These are phyloP conservation scores for Gadopsis bispinosus DNA, from an alignment of 2,797 vertebrate genomes.

Conservation along the genomic window DNA sequence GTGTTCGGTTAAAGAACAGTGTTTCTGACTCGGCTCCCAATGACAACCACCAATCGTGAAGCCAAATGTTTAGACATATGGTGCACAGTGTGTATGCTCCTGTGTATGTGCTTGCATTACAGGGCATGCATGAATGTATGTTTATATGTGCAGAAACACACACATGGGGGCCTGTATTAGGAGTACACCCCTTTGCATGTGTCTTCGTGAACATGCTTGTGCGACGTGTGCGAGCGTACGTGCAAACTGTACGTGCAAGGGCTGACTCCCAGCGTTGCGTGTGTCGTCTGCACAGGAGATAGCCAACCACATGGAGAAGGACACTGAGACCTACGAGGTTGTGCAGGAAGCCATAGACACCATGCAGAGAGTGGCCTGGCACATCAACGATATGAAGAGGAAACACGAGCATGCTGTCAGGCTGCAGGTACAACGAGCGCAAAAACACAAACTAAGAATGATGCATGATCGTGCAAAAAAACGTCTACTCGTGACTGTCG, in stretches of 20 bases:
- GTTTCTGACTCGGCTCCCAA: constrained; percentile 10
- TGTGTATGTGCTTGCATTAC: constrained; percentile 23
- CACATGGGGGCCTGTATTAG: constrained; percentile 5
- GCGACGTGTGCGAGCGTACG: not conserved
- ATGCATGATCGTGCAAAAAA: not conserved
- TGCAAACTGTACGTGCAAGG: constrained; percentile 4
- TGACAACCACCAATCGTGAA: constrained; percentile 34
- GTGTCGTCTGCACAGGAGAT: constrained; percentile 88
- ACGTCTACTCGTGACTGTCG: not conserved
- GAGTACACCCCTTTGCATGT: not conserved
- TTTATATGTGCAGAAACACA: constrained; percentile 24
- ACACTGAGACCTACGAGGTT: constrained; percentile 94
- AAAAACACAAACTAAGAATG: not conserved
- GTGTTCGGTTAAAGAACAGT: not conserved
- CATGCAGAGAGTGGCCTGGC: constrained; percentile 99
- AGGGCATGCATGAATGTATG: constrained; percentile 24
- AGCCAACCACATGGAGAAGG: constrained; percentile 96
- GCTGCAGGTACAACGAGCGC: constrained; percentile 87
- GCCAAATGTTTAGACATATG: constrained; percentile 78
- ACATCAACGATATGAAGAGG: constrained; percentile 99
- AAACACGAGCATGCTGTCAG: constrained; percentile 96
- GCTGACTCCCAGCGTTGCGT: constrained; percentile 27
- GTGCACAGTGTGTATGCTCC: constrained; percentile 64
- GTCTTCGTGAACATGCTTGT: not conserved
- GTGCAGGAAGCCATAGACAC: constrained; percentile 97